Base-by-base conservation (phyloP, 1,140 invertebrate species). In the Tribolium castaneum region DNA sequence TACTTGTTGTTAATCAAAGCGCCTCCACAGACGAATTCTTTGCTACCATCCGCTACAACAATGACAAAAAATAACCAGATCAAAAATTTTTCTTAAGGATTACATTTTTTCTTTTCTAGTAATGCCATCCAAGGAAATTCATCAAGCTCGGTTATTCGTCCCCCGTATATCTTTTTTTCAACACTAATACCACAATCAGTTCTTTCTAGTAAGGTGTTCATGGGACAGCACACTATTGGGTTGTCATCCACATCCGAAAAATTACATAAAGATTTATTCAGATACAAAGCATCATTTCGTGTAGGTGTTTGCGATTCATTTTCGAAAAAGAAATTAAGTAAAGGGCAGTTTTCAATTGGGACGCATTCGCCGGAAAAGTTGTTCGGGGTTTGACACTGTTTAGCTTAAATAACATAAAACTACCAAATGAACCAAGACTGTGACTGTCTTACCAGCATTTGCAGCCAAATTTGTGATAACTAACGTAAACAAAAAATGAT, bases 1-100 rank as follows among this genome's bases (percentile, higher is more conserved):
- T 92, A 91, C 52, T 87, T 86, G 39, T 86, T 86, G 13, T 88
- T 90, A 79, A 91, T 91, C 34, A 92, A 79, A 16, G 90, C 90
- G 4, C 91, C 91, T 3, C 78, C 84, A 6, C 83, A 77, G 2
- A 78, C 82, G 14, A 90, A 84, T 1, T 62, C 39, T 2, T 88
- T 84, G 0, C 83, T 85, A 1, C 59, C 59, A 66, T 66, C 13
- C 1, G 25, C 59, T 66, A 6, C 6, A 66, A 66, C 35, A 39
- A 10, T 0, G 9, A 10, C 6, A 45, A 45, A n/a, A 45, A 10
- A 45, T 45, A 45, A 45, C n/a, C n/a, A 45, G 1, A 45, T 9
- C 9, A 45, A n/a, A 10, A 10, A 45, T 45, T 45, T 6, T 3
- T 30, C 3, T 5, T 1, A 2, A 45, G 9, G 3, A 45, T 0